phyloP scores from a whole-genome alignment of 2,797 vertebrate genomes.

The Pithecia hirsuta region DNA sequence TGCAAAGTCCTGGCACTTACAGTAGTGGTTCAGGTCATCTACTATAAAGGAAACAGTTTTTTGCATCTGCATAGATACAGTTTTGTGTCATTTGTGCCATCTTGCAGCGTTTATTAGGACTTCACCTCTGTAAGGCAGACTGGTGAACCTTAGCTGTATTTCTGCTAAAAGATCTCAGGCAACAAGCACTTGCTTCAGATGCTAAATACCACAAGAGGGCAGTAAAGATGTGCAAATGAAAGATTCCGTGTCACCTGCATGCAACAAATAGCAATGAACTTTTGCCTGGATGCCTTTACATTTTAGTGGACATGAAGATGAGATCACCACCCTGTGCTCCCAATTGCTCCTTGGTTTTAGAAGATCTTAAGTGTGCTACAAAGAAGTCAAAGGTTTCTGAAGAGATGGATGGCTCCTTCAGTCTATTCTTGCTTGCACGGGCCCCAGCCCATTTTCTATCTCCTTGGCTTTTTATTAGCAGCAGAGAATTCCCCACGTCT shows the following conservation, averaged over 20 bases:
- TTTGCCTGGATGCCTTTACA: background rate
- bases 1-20: background rate
- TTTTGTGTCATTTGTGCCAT: accelerated
- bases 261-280: accelerated
- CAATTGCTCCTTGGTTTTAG: background rate
- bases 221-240: conserved; percentile 72
- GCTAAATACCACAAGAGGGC: conserved; percentile 83
- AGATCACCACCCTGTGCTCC: background rate
- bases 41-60: background rate
- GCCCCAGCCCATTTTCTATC: background rate
- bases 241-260: background rate
- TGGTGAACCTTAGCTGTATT: background rate
- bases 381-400: background rate
- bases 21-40: accelerated
- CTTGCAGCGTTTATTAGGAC: background rate
- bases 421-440: accelerated
- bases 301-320: background rate
- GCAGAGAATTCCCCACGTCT: background rate
- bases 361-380: background rate
- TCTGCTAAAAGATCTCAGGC: background rate
- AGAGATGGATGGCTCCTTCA: background rate
- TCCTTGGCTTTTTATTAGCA: background rate
- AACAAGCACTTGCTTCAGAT: background rate
- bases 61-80: background rate
- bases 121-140: background rate